Evolutionary conservation across 2,888 invertebrate species (phyloP).

Genomic region (Tanytarsus gracilentus): DNA sequence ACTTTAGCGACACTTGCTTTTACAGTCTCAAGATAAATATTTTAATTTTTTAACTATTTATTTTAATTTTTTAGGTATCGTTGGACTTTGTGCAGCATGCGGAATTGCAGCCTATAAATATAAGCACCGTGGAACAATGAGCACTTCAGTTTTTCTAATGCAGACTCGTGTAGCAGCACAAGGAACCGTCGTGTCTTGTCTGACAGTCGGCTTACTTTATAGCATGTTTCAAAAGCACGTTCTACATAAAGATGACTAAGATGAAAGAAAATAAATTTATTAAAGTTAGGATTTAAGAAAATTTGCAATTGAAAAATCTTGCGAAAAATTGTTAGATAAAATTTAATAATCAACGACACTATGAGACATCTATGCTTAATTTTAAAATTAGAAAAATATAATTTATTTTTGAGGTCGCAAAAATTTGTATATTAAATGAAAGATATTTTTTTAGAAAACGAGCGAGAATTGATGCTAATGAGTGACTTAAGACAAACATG

Average conservation of each 20-base stretch:
- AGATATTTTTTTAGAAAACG: too few relatives aligned
- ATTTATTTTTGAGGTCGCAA: too few relatives aligned
- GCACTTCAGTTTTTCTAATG: conserved; percentile 74
- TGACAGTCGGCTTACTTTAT: conserved; percentile 63
- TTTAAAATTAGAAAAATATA: too few relatives aligned
- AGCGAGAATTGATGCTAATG: too few relatives aligned
- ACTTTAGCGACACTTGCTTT: background rate
- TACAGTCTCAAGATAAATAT: background rate
- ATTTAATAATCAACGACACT: too few relatives aligned
- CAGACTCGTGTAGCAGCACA: conserved; percentile 82
- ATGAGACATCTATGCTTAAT: too few relatives aligned
- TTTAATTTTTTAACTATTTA: conserved; percentile 24
- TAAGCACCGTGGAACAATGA: conserved; percentile 64
- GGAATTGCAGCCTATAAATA: conserved; percentile 64
- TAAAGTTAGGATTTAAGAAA: too few relatives aligned
- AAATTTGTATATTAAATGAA: too few relatives aligned
- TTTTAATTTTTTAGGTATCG: conserved; percentile 52
- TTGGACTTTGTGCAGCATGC: conserved; percentile 54
- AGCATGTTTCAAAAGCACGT: conserved; percentile 43
- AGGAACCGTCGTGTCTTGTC: conserved; percentile 65
- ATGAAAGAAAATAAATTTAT: background rate
- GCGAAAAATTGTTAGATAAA: too few relatives aligned
- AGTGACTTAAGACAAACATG: too few relatives aligned
- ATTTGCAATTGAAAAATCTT: too few relatives aligned
- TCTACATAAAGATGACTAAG: conserved; percentile 16